Base-by-base conservation (phyloP, 2,113 vertebrate genomes). In the Brevimyrus niger region DNA sequence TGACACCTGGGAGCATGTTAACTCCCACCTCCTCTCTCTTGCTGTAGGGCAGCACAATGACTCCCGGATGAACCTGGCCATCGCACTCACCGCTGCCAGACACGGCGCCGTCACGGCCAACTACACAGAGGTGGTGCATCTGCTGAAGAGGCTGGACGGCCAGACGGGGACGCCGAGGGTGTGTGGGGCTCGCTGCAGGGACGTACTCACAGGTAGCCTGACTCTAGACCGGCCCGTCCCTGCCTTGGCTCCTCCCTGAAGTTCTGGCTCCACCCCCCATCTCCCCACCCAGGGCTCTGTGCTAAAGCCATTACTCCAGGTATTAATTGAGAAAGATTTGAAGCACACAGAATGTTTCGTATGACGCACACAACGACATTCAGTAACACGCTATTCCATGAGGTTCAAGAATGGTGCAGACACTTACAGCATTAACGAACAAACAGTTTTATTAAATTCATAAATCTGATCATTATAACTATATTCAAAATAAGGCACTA, bases 1-100 rank as follows among this genome's bases (percentile, higher is more conserved):
- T 10, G 58, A 11, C 2, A 31, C 27, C 61, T 31, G n/a, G n/a
- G 38, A 82, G 82, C 7, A 94, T 93, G 96, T 95, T 97, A 96
- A 96, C 95, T 94, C 95, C 90, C 92, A 93, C 94, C 93, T 94
- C 93, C 94, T 93, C 94, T 89, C 2, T 73, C 55, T 11, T 11
- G 91, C 95, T 94, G 92, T 96, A 99, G 98, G 98, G 91, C 98
- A 99, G 89, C 98, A 99, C 95, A 99, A 99, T 0, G 98, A 99
- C 9, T 96, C 98, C 23, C 97, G 98, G 2, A 99, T 98, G 98
- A 99, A 99, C 96, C 96, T 99, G 88, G 96, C 97, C 94, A 98
- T 99, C 87, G 97, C 97, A 35, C 96, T 99, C 84, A 97, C 96
- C 1, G 97, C 98, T 38, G 98, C 97, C 91, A 97, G 98, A 92